These are phyloP conservation scores for Xylocampa areola DNA, from an alignment of 2,888 invertebrate species.

Conservation along the genomic window DNA sequence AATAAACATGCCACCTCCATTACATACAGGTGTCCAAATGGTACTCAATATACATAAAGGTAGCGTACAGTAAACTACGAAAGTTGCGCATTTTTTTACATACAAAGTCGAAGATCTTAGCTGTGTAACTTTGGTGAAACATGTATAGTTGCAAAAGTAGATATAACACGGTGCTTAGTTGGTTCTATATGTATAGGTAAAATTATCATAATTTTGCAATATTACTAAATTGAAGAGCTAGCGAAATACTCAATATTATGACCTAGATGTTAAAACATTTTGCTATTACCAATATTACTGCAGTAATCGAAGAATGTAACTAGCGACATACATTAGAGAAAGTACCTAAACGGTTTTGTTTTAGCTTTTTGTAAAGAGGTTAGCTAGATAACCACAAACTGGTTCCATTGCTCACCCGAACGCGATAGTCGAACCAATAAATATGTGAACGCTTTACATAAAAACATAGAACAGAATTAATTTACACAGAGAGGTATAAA, in stretches of 20 bases:
- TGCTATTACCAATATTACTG: slow-evolving; percentile 21
- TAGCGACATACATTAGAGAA: slow-evolving; percentile 27
- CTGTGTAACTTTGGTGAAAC: slow-evolving; percentile 18
- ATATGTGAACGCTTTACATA: slow-evolving; percentile 74
- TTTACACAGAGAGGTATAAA: slow-evolving; percentile 13
- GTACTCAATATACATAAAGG: slow-evolving; percentile 47
- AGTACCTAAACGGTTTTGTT: slow-evolving; percentile 22
- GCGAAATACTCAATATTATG: slow-evolving; percentile 20
- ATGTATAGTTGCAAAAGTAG: slow-evolving; percentile 15
- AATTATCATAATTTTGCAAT: slow-evolving; percentile 25
- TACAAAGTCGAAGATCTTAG: slow-evolving; percentile 30
- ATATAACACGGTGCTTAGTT: slow-evolving; percentile 17
- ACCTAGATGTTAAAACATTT: slow-evolving; percentile 30
- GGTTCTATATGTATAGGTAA: slow-evolving; percentile 7
- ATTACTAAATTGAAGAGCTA: slow-evolving; percentile 16
- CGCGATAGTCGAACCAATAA: slow-evolving; percentile 84
- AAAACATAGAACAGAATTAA: slow-evolving; percentile 37
- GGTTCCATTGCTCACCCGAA: slow-evolving; percentile 75
- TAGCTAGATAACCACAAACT: slow-evolving; percentile 51
- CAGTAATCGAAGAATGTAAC: slow-evolving; percentile 5
- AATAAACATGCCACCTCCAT: slow-evolving; percentile 63
- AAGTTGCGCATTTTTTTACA: slow-evolving; percentile 32
- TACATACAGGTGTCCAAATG: slow-evolving; percentile 62
- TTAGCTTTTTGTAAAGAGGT: slow-evolving; percentile 29
- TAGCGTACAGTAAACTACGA: slow-evolving; percentile 34